Conservation (phyloP, 1,140 invertebrate genomes). For the Papilio xuthus region DNA sequence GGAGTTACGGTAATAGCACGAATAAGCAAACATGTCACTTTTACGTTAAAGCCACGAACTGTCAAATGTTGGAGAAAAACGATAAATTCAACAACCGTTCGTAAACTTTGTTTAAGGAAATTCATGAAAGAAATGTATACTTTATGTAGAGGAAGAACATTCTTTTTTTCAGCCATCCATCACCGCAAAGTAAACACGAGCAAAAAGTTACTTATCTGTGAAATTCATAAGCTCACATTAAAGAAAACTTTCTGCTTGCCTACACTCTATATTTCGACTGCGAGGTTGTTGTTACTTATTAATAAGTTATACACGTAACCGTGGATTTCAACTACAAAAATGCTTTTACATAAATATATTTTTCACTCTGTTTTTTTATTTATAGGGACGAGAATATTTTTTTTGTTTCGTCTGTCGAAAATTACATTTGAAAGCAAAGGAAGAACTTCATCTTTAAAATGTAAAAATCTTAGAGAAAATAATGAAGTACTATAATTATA, state of each 20-base stretch:
- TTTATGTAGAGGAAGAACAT: not conserved
- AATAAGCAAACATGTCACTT: not conserved
- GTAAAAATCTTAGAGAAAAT: no score
- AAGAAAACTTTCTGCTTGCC: not conserved
- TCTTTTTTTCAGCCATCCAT: not conserved
- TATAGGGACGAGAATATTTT: no score
- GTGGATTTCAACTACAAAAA: not conserved
- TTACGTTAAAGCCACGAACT: not conserved
- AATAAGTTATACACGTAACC: not conserved
- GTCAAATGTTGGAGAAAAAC: not conserved
- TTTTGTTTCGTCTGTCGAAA: no score
- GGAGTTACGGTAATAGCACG: not conserved
- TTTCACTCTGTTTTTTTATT: no score
- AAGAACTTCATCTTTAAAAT: no score
- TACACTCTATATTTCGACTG: not conserved
- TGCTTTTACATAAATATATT: no score
- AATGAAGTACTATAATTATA: no score
- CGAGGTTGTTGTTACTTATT: not conserved
- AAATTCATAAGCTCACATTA: conserved; percentile 18
- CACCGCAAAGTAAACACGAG: not conserved
- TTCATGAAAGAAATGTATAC: not conserved
- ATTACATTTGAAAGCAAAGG: no score
- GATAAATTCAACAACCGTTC: not conserved
- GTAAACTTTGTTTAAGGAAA: not conserved
- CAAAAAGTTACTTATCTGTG: conserved; percentile 4